A percentile compares a stretch with the other conserved stretches of the same genome.
Evolutionary conservation across 2,797 vertebrate species (phyloP).

Genomic region (Scyliorhinus canicula): DNA sequence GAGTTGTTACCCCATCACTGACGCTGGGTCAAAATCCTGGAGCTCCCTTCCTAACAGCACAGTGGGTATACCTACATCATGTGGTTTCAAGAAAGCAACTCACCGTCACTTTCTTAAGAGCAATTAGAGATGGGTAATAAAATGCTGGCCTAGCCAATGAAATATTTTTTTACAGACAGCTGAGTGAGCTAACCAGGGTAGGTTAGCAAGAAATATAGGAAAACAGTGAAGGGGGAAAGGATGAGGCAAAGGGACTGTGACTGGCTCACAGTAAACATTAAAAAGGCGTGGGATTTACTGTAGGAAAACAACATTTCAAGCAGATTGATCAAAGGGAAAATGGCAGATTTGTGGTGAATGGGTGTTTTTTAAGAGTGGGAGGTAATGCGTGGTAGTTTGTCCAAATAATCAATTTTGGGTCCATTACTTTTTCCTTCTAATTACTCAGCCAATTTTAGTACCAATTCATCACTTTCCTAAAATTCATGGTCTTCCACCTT

Average conservation of each 20-base stretch:
- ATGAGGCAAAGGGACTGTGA: not conserved
- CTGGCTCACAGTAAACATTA: not conserved
- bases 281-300: not conserved
- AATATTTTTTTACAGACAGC: not conserved
- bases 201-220: not conserved
- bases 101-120: no score
- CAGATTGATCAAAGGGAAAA: not conserved
- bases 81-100: no score
- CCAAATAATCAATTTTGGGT: not conserved
- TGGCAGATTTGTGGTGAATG: not conserved
- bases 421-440: not conserved
- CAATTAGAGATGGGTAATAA: no score
- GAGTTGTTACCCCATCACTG: no score
- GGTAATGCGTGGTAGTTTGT: not conserved
- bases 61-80: no score
- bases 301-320: not conserved
- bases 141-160: no score
- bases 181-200: not conserved
- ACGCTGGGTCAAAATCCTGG: no score
- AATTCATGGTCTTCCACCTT: not conserved
- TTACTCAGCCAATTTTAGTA: not conserved
- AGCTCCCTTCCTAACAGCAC: no score
- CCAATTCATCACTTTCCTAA: not conserved
- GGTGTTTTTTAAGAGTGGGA: not conserved
- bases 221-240: not conserved